Base-by-base conservation (phyloP, 2,888 invertebrate species). In the Lasioglossum morio region DNA sequence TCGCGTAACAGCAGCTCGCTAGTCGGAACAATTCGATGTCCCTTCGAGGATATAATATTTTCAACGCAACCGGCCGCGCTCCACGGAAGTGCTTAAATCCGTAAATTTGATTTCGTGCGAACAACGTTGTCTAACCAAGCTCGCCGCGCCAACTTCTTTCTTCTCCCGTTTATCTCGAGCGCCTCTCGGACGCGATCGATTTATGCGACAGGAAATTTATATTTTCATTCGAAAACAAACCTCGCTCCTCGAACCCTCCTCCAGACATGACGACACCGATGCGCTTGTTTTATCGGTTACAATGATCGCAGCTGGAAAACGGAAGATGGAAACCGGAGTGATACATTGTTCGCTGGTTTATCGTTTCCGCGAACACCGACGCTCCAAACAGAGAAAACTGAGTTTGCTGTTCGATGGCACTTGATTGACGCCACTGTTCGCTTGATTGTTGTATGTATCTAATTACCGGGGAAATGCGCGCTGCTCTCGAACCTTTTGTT, bases 1-100 rank as follows among this genome's bases (percentile, higher is more conserved):
- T 19, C 23, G 16, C 46, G 2, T 7, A 16, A 16, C 46, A 46
- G 46, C 46, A 19, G 46, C 40, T 40, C 5, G 53, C 19, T 23
- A n/a, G 34, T 34, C n/a, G 46, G 69, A 74, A 48, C 77, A 40
- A 48, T 37, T 53, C 40, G n/a, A 8, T 53, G 2, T 34, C 46
- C 77, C 53, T 66, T 46, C n/a, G 77, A 34, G 37, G 66, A 63
- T 48, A 37, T 48, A 40, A 69, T 77, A 69, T 37, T 77, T 77
- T 27, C 48, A 27, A 40, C 69, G n/a, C 48, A 23, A 14, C 10
- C n/a, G 3, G n/a, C 2, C 48, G 19, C 34, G 16, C 34, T 34
- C 0, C 4, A 19, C 72, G 48, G 43, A 46, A 16, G 14, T 23
- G 53, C 72, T 72, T 73, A 30, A 73, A 73, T 23, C 34, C 46